Base-by-base conservation (phyloP, 2,113 vertebrate species). In the Xenus cinereus region DNA sequence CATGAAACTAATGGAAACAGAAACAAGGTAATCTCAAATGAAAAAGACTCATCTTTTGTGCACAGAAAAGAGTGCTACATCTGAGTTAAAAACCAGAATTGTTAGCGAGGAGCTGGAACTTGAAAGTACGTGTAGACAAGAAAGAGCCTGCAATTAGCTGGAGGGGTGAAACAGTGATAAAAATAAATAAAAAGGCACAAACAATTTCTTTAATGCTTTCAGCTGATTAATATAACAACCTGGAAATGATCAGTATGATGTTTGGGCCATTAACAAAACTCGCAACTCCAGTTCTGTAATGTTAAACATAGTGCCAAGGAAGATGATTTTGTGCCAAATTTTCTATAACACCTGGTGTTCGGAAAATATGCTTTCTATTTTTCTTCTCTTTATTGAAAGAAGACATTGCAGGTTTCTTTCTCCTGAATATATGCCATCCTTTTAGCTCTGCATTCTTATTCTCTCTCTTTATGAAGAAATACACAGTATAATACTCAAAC, bases 291-390 rank as follows among this genome's bases (percentile, higher is more conserved):
- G 32, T 71, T 83, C 72, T 93, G 41, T 56, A 46, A 53, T 16
- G 28, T 84, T 89, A 72, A 94, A 68, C 64, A 72, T 30, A 60
- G 32, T 50, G 73, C 79, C 90, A 90, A 74, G 26, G 24, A 75
- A 90, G 63, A 51, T 19, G 39, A 66, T 84, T 86, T 93, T 81
- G 24, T 87, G 85, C 80, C 69, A 94, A 89, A 72, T 14, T 78
- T 93, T 69, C 64, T 63, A 0, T 59, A 84, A 80, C 48, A 96
- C 85, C 72, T 92, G 48, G 76, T 81, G 51, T 46, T 90, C 74
- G 59, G 68, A 88, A 96, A 95, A 93, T 33, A 90, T 53, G 51
- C 10, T 90, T 93, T 80, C 27, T 78, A 33, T 54, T 94, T 79
- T 57, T 87, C 82, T 83, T 73, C 10, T 83, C 8, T 78, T 89